Base-by-base conservation (phyloP, 2,888 invertebrate species). In the Phrixothrix hirtus region DNA sequence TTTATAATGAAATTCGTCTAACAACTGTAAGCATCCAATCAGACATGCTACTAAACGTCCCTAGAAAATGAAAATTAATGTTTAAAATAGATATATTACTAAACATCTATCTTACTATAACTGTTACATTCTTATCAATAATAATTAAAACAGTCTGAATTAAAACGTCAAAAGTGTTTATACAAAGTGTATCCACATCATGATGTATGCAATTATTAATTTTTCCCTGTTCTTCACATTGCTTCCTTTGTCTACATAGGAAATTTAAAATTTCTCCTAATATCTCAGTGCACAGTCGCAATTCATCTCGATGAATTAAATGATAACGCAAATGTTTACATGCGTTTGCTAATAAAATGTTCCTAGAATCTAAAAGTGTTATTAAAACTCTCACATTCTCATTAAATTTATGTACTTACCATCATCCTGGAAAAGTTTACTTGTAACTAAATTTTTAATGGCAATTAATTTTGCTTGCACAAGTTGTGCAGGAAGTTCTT, bases 1-100 rank as follows among this genome's bases (percentile, higher is more conserved):
- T 61, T 88, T 87, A 73, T 94, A 95, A 69, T 95, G 95, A 16
- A 86, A 87, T 58, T 93, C 92, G 61, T 90, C 90, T 67, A 96
- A 81, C 2, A 95, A 78, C 70, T 94, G 91, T 68, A 96, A 80
- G 31, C 92, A 81, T 0, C 93, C 92, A 14, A 94, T 82, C 11
- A 96, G 78, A 68, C 92, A 93, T 0, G 92, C 88, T 7, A 95
- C 93, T 73, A 96, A 79, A 60, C 89, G 87, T 1, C 93, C 89
- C 89, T 89, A 73, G 34, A 76, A 71, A 46, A n/a, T n/a, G n/a
- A n/a, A n/a, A n/a, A n/a, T n/a, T n/a, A n/a, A n/a, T n/a, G n/a
- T n/a, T n/a, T n/a, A n/a, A n/a, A n/a, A 11, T 27, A 4, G 10
- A 2, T 27, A 27, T 27, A 10, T 27, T 15, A 13, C 14, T 2